Evolutionary conservation across 2,797 vertebrate species (phyloP), one percentile per base, ranked within the genome.

Genomic region (Spea hammondii): DNA sequence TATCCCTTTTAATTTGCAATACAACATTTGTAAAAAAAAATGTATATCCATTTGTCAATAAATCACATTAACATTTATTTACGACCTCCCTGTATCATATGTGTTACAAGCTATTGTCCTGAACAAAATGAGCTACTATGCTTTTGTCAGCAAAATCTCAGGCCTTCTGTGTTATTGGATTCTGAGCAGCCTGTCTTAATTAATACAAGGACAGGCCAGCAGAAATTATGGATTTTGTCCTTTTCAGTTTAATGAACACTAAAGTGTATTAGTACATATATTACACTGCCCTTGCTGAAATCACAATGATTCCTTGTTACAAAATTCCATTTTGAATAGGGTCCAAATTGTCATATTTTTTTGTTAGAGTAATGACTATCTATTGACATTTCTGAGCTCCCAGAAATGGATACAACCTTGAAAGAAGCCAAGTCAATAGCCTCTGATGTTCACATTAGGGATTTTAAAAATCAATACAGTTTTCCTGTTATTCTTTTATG

Each of bases 401-500:
- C 89, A 90, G 86, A 91, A 91, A 91, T 90, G 86, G 78, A 88
- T 87, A 86, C 84, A 90, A 86, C 85, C 82, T 84, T 84, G 83
- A 85, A 86, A 53, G 60, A 71, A 89, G 76, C 82, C 89, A 88
- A 84, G 88, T 90, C 91, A 90, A 91, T 91, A 88, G 86, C 87
- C 86, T 87, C 89, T 91, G 88, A 90, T 88, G 89, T 88, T 92
- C 90, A 82, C 90, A 90, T 92, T 92, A 92, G 84, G 86, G 87
- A 90, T 92, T 92, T 77, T 91, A 87, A 87, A 91, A 92, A 92
- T 92, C 91, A 90, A 91, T 92, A 84, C 86, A 79, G 87, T 91
- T 92, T 91, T 89, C 88, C 87, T 90, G 89, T 92, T 92, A 91
- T 91, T 92, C 90, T 93, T 93, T 92, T 92, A 92, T 92, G 89